Conservation (phyloP, 2,888 invertebrate species). For the Callinectes sapidus region DNA sequence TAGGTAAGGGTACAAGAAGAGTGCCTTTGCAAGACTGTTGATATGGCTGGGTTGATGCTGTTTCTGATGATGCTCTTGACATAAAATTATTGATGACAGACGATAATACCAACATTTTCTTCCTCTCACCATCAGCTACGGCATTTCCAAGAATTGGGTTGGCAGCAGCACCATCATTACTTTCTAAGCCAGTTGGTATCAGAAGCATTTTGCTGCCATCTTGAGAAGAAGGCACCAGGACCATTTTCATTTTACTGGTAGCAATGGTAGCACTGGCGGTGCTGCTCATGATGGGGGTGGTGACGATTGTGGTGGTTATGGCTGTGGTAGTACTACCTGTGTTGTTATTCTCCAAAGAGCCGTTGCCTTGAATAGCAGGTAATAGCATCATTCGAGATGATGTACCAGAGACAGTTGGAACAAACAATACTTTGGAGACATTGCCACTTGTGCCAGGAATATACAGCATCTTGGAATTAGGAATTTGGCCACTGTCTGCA, state of each 20-base stretch:
- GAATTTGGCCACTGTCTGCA: neutral
- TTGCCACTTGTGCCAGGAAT: conserved; percentile 41
- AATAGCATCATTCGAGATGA: conserved; percentile 46
- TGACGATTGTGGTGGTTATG: neutral
- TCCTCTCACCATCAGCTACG: conserved; percentile 35
- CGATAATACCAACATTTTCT: conserved; percentile 52
- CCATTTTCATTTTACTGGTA: conserved; percentile 57
- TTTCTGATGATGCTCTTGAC: conserved; percentile 15
- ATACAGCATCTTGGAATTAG: conserved; percentile 45
- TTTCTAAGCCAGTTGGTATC: conserved; percentile 44
- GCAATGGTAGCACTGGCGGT: neutral
- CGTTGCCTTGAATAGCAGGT: conserved; percentile 29
- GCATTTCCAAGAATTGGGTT: neutral
- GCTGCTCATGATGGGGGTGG: conserved; percentile 10
- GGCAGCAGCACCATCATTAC: neutral
- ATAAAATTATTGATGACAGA: conserved; percentile 39
- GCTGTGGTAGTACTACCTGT: neutral
- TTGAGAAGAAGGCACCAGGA: conserved; percentile 52
- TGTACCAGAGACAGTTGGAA: conserved; percentile 43
- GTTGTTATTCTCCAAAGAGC: neutral
- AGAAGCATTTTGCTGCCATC: conserved; percentile 64
- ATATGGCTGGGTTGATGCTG: neutral
- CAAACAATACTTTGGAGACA: conserved; percentile 57
- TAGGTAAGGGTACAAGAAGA: conserved; percentile 44
- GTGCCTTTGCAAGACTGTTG: conserved; percentile 47